Percentiles rank a stretch among this genome's conserved stretches.
These are phyloP conservation scores for Dexiosoma caninum DNA, from an alignment of 2,888 invertebrate species.

Conservation along the genomic window DNA sequence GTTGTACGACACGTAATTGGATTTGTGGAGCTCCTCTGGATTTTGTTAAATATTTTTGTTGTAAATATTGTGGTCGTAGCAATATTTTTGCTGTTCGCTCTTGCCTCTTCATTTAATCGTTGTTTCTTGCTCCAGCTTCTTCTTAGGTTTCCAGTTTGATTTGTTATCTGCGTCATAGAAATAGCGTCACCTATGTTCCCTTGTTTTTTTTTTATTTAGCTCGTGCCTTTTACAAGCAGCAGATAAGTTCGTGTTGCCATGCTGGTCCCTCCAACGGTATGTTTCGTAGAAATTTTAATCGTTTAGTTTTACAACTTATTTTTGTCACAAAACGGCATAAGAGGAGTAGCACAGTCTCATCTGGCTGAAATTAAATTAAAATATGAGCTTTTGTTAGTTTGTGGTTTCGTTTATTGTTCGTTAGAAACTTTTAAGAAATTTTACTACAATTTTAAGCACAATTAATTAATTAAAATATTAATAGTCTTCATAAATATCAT, in stretches of 20 bases:
- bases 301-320: conserved; percentile 5
- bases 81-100: conserved; percentile 30
- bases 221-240: not conserved
- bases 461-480: not conserved
- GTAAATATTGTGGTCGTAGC: conserved; percentile 18
- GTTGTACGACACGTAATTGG: conserved; percentile 32
- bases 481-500: not conserved
- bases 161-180: conserved; percentile 47
- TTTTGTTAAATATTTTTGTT: conserved; percentile 18
- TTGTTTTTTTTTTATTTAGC: not conserved
- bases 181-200: not conserved
- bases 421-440: not conserved
- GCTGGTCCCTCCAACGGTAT: not conserved
- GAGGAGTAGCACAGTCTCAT: not conserved
- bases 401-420: conserved; percentile 13
- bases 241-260: not conserved
- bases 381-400: conserved; percentile 44
- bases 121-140: conserved; percentile 11
- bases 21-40: not conserved
- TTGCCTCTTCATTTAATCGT: conserved; percentile 55
- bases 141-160: conserved; percentile 8
- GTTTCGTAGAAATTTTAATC: not conserved
- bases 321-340: conserved; percentile 43
- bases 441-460: not conserved
- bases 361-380: conserved; percentile 47